Base-by-base conservation (phyloP, 1,140 invertebrate genomes). In the Lamellibrachia luymesi region DNA sequence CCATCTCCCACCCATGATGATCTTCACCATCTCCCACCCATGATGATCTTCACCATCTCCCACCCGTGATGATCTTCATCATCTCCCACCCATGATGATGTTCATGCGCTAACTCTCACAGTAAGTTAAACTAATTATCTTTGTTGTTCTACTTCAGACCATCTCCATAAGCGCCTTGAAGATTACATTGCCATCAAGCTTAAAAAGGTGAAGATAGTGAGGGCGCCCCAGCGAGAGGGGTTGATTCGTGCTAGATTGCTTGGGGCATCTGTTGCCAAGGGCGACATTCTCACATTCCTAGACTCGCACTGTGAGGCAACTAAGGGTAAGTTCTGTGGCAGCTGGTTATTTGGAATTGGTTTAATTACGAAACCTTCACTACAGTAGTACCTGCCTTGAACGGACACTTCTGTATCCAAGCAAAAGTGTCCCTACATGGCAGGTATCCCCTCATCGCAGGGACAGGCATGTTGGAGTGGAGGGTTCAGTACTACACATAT, bases 251-350 rank as follows among this genome's bases (percentile, higher is more conserved):
- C 99, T 0, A 97, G 99, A 92, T 97, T 99, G 13, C 96, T 99
- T 92, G 98, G 99, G 2, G 98, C 98, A 27, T 97, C 97, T 56
- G 97, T 97, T 93, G 98, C 99, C 90, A 98, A 97, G 56, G 99
- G 98, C 0, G 97, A 98, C 1, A 98, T 99, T 0, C 97, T 99
- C 22, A 99, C 99, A 25, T 99, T 99, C 96, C 97, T 99, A 90
- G 99, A 99, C 96, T 99, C 98, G 25, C 99, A 99, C 96, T 99
- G 99, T 97, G 99, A 99, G 96, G 99, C 99, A 95, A 98, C 98
- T 2, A 97, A 98, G 97, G 93, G 94, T 94, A n/a, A 93, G 92
- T 91, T 13, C 6, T 90, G 89, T 1, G 17, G 27, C 89, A 22
- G 17, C 91, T 51, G 49, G 8, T 51, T 91, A n/a, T 13, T 92